Conservation (phyloP, 2,113 vertebrate genomes). For the Macquaria ambigua region DNA sequence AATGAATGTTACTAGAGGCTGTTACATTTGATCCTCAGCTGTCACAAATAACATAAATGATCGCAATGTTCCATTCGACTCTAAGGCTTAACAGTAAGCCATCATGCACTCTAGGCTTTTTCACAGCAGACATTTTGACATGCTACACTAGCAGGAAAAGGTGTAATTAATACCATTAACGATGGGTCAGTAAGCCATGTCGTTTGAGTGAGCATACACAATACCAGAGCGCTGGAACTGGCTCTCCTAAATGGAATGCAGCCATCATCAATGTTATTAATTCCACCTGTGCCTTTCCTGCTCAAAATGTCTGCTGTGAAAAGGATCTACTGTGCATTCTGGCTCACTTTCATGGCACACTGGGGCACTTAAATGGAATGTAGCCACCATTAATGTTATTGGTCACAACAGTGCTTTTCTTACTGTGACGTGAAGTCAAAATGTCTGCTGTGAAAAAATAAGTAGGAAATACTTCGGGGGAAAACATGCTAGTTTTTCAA, state of each 20-base stretch:
- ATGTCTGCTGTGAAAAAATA: background rate
- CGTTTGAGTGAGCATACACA: no score
- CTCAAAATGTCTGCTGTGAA: no score
- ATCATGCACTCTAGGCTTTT: background rate
- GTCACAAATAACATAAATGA: background rate
- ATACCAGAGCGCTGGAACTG: no score
- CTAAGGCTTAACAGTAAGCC: background rate
- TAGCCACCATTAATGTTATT: no score
- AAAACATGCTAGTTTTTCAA: background rate
- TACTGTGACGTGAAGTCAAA: background rate
- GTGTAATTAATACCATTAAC: constrained; percentile 26
- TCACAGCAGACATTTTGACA: background rate
- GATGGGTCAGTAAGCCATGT: no score
- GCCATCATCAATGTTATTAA: no score
- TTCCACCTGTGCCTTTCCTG: no score
- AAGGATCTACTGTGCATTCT: background rate
- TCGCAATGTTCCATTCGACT: background rate
- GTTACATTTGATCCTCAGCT: background rate
- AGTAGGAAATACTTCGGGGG: no score
- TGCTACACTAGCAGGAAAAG: background rate
- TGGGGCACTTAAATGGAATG: no score
- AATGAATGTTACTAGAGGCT: background rate
- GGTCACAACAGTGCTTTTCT: no score
- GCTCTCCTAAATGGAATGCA: no score
- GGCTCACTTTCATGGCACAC: background rate